Percentiles rank a stretch among this genome's conserved stretches.
phyloP scores from a whole-genome alignment of 2,113 vertebrate genomes.

The Peromyscus maniculatus region DNA sequence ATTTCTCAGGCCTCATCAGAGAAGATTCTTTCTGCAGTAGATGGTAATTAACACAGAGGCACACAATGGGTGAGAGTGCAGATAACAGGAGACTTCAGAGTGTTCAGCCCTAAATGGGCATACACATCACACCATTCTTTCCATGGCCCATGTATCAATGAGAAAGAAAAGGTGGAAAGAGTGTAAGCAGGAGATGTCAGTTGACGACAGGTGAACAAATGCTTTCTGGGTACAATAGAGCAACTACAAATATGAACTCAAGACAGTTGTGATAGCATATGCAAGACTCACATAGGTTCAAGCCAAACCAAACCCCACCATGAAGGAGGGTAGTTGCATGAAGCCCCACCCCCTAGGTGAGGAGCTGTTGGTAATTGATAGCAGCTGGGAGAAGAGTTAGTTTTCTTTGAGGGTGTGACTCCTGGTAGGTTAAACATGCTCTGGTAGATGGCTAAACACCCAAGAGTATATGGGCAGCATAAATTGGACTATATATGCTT shows the following conservation, averaged over 20 bases:
- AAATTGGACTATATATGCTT: not conserved
- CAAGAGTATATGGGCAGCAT: not conserved
- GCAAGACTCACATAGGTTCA: not conserved
- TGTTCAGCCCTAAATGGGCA: not conserved
- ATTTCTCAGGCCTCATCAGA: not conserved
- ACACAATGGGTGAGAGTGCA: not conserved
- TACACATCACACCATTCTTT: not conserved
- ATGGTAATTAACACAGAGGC: not conserved
- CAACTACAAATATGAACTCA: not conserved
- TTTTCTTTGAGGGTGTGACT: not conserved
- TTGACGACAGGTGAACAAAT: not conserved
- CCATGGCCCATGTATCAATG: not conserved
- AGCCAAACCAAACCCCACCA: not conserved
- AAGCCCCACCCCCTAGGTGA: not conserved
- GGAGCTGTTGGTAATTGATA: not conserved
- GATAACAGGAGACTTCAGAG: no score
- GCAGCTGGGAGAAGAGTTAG: not conserved
- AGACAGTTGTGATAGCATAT: not conserved
- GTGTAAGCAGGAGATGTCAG: not conserved
- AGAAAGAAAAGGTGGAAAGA: not conserved
- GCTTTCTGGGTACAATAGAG: not conserved
- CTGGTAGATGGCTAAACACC: not conserved
- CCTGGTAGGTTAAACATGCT: not conserved
- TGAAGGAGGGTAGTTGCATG: no score
- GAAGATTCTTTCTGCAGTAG: not conserved